Conservation (phyloP, 2,797 vertebrate genomes). For the Anguilla anguilla region DNA sequence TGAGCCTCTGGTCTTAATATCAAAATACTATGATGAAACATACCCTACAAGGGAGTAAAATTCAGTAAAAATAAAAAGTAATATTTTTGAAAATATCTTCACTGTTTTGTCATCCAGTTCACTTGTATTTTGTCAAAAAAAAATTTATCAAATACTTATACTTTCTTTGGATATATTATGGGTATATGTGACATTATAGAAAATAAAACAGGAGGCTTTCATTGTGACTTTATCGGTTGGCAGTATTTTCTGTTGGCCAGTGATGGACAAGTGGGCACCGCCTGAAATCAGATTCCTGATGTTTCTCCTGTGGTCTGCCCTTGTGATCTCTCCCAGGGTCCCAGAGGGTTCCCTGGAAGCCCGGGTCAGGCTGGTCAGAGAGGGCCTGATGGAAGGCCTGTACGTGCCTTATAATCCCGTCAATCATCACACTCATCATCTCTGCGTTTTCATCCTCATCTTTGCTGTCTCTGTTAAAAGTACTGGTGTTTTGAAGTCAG, state of each 20-base stretch:
- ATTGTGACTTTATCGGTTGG: background rate
- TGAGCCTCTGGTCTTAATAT: no score
- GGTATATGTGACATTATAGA: background rate
- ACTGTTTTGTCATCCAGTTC: no score
- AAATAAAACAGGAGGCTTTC: background rate
- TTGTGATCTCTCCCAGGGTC: slow-evolving; percentile 58
- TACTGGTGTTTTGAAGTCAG: background rate
- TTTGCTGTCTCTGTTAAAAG: background rate
- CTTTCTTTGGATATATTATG: background rate
- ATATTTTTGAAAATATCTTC: no score
- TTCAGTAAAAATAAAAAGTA: no score
- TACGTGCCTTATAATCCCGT: slow-evolving; percentile 51
- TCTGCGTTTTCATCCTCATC: background rate
- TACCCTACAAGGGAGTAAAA: no score
- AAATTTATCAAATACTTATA: background rate
- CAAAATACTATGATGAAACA: no score
- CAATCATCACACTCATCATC: background rate
- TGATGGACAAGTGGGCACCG: background rate
- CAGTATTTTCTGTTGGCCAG: background rate
- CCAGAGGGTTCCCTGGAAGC: slow-evolving; percentile 56
- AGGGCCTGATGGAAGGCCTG: slow-evolving; percentile 67
- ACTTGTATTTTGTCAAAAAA: no score
- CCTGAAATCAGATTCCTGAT: background rate
- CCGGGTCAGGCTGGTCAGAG: slow-evolving; percentile 50
- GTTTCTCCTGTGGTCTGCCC: background rate